These are phyloP conservation scores for Dolichomitus sp. DNA, from an alignment of 2,888 invertebrate species.

Conservation along the genomic window DNA sequence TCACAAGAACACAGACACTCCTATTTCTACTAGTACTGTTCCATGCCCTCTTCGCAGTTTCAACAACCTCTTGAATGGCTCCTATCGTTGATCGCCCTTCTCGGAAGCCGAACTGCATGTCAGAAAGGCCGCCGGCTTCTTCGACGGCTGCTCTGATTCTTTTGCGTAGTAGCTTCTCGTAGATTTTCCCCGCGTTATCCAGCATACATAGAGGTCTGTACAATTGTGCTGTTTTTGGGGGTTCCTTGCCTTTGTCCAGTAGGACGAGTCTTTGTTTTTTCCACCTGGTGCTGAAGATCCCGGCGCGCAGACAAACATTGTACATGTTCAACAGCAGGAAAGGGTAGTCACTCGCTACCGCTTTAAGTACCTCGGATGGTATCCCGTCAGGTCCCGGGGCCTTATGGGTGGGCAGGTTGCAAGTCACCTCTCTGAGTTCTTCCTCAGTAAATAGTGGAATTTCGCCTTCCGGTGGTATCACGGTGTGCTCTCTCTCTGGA, in stretches of 20 bases:
- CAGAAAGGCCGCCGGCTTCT: background rate
- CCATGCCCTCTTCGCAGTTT: too few relatives aligned
- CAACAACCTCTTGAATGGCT: too few relatives aligned
- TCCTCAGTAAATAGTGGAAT: background rate
- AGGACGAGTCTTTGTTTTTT: background rate
- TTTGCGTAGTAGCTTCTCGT: too few relatives aligned
- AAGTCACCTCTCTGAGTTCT: too few relatives aligned
- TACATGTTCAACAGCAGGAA: conserved; percentile 44
- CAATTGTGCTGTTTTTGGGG: background rate
- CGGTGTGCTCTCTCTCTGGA: background rate
- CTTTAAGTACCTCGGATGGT: conserved; percentile 68
- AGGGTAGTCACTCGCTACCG: conserved; percentile 46
- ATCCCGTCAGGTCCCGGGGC: conserved; percentile 40
- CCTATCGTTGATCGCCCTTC: background rate
- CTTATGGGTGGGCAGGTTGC: background rate
- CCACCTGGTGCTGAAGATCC: background rate
- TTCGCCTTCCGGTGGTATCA: background rate
- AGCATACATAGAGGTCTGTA: background rate
- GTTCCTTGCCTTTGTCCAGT: background rate
- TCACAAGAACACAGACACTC: too few relatives aligned
- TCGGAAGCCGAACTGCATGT: too few relatives aligned
- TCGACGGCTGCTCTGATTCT: background rate
- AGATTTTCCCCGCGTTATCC: too few relatives aligned
- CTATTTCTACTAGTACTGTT: too few relatives aligned
- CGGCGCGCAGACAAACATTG: conserved; percentile 3